Conservation (phyloP, 2,797 vertebrate genomes). For the Delichon dasypus region DNA sequence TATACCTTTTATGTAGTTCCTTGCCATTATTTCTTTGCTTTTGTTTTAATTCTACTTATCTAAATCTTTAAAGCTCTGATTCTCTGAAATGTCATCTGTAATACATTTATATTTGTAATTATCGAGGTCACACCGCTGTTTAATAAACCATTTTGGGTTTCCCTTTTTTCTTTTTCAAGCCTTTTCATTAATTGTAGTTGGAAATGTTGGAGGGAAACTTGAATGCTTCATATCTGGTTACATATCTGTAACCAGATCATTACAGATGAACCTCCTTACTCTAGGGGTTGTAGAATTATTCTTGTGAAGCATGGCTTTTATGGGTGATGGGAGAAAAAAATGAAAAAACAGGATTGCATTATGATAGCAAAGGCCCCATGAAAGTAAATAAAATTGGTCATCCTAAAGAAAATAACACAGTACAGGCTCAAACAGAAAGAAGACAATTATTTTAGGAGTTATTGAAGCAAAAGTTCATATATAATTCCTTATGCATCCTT, state of each 20-base stretch:
- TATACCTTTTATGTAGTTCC: background rate
- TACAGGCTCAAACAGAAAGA: background rate
- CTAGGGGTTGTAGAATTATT: background rate
- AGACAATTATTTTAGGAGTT: background rate
- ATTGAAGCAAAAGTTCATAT: background rate
- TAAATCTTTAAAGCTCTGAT: background rate
- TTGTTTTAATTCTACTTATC: background rate
- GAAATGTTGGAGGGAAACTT: background rate
- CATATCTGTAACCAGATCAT: background rate
- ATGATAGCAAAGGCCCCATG: background rate
- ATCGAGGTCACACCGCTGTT: background rate
- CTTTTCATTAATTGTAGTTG: background rate
- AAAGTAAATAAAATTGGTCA: background rate
- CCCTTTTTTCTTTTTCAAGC: background rate
- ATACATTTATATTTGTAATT: background rate
- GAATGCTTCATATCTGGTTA: background rate
- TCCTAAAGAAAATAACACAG: background rate
- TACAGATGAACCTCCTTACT: background rate
- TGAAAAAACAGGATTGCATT: background rate
- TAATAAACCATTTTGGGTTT: background rate
- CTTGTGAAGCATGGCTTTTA: background rate
- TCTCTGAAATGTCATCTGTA: background rate
- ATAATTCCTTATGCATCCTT: background rate
- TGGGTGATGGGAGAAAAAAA: background rate
- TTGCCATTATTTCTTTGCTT: background rate